Base-by-base conservation (phyloP, 2,113 vertebrate genomes). In the Dromaius novaehollandiae region DNA sequence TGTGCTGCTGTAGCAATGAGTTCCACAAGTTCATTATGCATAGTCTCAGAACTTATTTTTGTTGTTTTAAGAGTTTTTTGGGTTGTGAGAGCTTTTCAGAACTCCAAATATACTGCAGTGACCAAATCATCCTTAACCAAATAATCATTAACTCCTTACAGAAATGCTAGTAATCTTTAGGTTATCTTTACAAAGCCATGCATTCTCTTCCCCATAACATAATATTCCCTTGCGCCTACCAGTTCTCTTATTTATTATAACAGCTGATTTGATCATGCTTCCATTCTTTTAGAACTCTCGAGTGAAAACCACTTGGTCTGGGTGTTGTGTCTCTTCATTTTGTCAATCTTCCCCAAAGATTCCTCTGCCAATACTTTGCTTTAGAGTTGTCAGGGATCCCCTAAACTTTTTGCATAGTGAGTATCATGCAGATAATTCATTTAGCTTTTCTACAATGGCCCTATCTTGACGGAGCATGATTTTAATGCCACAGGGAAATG, bases 101-200 rank as follows among this genome's bases (percentile, higher is more conserved):
- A 91, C 89, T 90, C 74, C 94, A 92, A 96, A 96, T 95, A 92
- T 73, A 92, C 84, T 87, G 16, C 30, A 46, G 89, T 91, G 94
- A 87, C 77, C 42, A 94, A 94, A 87, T 87, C 89, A 95, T 82
- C 74, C 70, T 96, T 96, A 89, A 73, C 77, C 74, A 97, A 97
- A 96, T 82, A 95, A 94, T 89, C 65, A 51, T 92, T 87, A 95
- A 89, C 81, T 97, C 56, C 84, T 95, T 79, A 79, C 20, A 86
- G 91, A 93, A 95, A 84, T 0, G 2, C 48, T 68, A 87, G 84
- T 79, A 84, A 89, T 82, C 81, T 73, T 89, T 38, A 79, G 86
- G 81, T 86, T 92, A 68, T 61, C 65, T 90, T 92, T 84, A 86
- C 51, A 92, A 93, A 95, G 65, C 32, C 19, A 24, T 71, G 12